These are phyloP conservation scores for Prosopocoilus inquinatus DNA, from an alignment of 2,888 invertebrate species.

Conservation along the genomic window DNA sequence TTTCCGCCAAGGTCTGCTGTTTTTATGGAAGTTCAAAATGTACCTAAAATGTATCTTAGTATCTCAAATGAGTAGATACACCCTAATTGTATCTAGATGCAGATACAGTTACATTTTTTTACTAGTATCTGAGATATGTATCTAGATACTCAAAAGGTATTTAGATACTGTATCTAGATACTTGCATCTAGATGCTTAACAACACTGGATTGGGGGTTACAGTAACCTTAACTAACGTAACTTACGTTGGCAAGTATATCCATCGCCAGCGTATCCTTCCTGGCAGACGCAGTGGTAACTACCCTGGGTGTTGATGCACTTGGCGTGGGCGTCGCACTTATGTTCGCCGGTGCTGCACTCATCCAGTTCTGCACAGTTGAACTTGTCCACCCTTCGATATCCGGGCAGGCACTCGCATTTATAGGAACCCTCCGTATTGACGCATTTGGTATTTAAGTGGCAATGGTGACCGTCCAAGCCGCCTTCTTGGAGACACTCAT, in stretches of 20 bases:
- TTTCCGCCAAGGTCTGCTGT: too few relatives aligned
- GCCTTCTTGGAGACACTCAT: constrained; percentile 79
- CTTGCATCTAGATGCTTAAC: too few relatives aligned
- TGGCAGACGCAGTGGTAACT: constrained; percentile 75
- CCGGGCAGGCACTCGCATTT: constrained; percentile 81
- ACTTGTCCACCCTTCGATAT: constrained; percentile 72
- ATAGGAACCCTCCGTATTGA: constrained; percentile 80
- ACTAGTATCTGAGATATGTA: too few relatives aligned
- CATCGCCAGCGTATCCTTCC: constrained; percentile 74
- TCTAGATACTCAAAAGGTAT: too few relatives aligned
- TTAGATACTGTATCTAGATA: too few relatives aligned
- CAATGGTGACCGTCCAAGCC: constrained; percentile 82
- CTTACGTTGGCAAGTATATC: constrained; percentile 77
- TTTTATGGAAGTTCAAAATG: too few relatives aligned
- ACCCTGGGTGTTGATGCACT: constrained; percentile 78
- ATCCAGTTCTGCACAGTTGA: constrained; percentile 77
- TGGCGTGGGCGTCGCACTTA: constrained; percentile 72
- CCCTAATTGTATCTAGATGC: too few relatives aligned
- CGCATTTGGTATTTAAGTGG: constrained; percentile 78
- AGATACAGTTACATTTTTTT: too few relatives aligned
- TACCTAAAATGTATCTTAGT: too few relatives aligned
- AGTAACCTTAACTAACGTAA: too few relatives aligned
- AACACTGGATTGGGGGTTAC: too few relatives aligned
- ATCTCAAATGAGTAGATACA: too few relatives aligned
- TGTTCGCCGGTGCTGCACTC: constrained; percentile 73